Base-by-base conservation (phyloP, 2,888 invertebrate genomes). In the Leistus spinibarbis region DNA sequence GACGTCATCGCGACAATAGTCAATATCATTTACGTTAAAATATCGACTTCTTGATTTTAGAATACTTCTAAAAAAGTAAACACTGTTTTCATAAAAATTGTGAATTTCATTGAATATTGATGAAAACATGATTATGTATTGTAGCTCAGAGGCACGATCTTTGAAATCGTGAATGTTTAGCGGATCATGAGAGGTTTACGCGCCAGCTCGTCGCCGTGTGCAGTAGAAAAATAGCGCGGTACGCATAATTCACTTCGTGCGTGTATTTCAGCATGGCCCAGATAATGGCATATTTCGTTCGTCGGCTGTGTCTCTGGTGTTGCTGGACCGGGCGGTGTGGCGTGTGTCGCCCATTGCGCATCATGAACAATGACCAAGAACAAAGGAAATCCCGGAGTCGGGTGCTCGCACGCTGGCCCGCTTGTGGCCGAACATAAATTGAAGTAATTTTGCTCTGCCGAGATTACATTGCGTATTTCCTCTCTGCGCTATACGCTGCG, bases 171-270 rank as follows among this genome's bases (percentile, higher is more conserved):
- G 13, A 5, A 27, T 16, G 69, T 70, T 71, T 22, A 71, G 54
- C 56, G 54, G 64, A 19, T 71, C 71, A 64, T 62, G 16, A 64
- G 56, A 64, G 70, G 70, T 70, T 70, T 70, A 70, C 70, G 70
- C 70, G 63, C 53, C 63, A 24, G 7, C 24, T 7, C 40, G 40
- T 40, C 40, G 40, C 54, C 64, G 56, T 63, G 64, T 71, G 54
- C 54, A 17, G 23, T 24, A 54, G 63, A 71, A 71, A 71, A 71
- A 71, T 71, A 56, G 2, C 19, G 69, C 17, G 54, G 16, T 24
- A 40, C 62, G 66, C 20, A 40, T 66, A 66, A 19, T 66, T 66
- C 24, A 53, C 69, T 24, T 20, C 24, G 63, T 62, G 27, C 54
- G 19, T 23, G n/a, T 22, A 27, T 10, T 54, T 20, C 53, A 23